Base-by-base conservation (phyloP, 2,797 vertebrate genomes). In the Centropyge bicolor region DNA sequence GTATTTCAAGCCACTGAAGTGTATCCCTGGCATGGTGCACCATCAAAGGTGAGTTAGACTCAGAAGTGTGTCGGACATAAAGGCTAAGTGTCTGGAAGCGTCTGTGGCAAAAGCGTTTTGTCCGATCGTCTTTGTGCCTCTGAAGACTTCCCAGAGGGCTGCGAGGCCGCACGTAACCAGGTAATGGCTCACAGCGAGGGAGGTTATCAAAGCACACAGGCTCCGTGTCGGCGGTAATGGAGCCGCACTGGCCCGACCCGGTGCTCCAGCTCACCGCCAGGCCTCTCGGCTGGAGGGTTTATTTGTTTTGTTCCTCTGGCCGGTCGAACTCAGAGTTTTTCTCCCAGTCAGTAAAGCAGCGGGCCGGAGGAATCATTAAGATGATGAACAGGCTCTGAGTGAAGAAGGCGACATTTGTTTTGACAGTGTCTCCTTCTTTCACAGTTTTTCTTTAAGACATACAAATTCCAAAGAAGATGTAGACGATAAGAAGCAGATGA, bases 211-310 rank as follows among this genome's bases (percentile, higher is more conserved):
- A 86, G 87, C 73, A 76, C 84, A 78, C 75, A 62, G 79, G 71
- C 74, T 13, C 72, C 66, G 19, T 84, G 76, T 83, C 65, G 46
- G 76, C 41, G 27, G 87, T 92, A 92, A 93, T 92, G 88, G 92
- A 89, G 83, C 88, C 20, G 9, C 68, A 7, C 76, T 76, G 78
- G 64, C 81, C 68, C 16, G 68, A 88, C 82, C 86, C 2, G 56
- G 41, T 51, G 80, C 80, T 68, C 52, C 68, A 3, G 80, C 80
- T 74, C 85, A 19, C 65, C 73, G 70, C 79, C 81, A 46, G 70
- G 19, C 78, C 64, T 85, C 74, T 75, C 36, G 9, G 65, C 80
- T 84, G 61, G 46, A 80, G 63, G 60, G 69, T 71, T 82, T 88
- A 78, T 91, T 91, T 86, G 74, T 91, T 88, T 88, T 83, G 66